These are phyloP conservation scores for Onychorhynchus coronatus DNA, from an alignment of 2,113 vertebrate species.

Conservation along the genomic window DNA sequence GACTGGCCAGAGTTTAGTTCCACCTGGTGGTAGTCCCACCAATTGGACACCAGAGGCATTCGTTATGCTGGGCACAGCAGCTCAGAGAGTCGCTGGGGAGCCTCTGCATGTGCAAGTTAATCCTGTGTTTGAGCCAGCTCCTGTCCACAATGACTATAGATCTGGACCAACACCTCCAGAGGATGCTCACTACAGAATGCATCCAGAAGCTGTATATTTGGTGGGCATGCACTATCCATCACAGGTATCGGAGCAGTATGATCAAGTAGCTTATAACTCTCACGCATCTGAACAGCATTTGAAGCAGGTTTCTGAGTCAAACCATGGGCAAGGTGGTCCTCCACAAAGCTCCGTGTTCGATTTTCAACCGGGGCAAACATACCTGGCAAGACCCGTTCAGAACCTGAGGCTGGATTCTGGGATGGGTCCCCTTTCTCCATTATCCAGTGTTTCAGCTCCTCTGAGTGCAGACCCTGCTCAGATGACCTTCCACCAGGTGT, in stretches of 20 bases:
- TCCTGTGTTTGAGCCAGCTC: conserved; percentile 78
- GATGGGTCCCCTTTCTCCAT: conserved; percentile 69
- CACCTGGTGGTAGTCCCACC: conserved; percentile 79
- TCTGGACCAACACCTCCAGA: conserved; percentile 80
- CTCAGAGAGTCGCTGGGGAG: conserved; percentile 82
- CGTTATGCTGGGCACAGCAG: conserved; percentile 76
- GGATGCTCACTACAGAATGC: conserved; percentile 84
- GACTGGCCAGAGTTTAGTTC: conserved; percentile 86
- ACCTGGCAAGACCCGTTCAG: conserved; percentile 80
- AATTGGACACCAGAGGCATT: conserved; percentile 77
- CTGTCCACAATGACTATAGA: conserved; percentile 81
- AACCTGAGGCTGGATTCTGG: conserved; percentile 79
- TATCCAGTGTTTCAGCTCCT: conserved; percentile 74
- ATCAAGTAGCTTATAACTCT: conserved; percentile 68
- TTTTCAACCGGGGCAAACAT: conserved; percentile 79
- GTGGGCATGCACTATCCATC: conserved; percentile 76
- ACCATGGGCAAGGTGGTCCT: conserved; percentile 68
- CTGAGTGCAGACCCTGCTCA: conserved; percentile 72
- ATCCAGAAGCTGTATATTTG: conserved; percentile 84
- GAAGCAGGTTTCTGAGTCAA: conserved; percentile 75
- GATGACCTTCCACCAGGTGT: conserved; percentile 81
- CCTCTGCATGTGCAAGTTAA: conserved; percentile 80
- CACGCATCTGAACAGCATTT: conserved; percentile 55
- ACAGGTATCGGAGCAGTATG: conserved; percentile 74
- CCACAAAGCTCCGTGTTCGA: conserved; percentile 84